Evolutionary conservation across 2,888 invertebrate genomes (phyloP).

Genomic region (Azorinus chamasolen): DNA sequence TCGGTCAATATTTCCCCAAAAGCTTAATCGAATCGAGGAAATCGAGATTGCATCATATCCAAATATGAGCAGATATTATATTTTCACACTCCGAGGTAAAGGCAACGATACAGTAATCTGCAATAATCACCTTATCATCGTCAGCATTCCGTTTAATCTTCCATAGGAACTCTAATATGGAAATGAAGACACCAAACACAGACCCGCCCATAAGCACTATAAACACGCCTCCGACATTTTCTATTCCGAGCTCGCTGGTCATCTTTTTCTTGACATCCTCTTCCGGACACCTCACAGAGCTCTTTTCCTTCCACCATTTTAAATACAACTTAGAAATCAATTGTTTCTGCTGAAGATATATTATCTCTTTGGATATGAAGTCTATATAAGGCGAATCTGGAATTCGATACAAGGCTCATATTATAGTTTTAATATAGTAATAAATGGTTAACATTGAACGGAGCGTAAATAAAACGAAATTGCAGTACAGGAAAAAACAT

Average conservation of each 20-base stretch:
- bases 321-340: conserved; percentile 94
- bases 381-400: conserved; percentile 97
- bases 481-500: no score
- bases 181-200: conserved; percentile 95
- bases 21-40: no score
- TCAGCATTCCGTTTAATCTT: conserved; percentile 82
- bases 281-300: conserved; percentile 87
- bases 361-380: conserved; percentile 97
- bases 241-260: conserved; percentile 96
- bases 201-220: conserved; percentile 97
- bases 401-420: not conserved
- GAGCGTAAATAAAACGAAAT: no score
- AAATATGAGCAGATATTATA: no score
- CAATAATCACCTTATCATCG: conserved; percentile 78
- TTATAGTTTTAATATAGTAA: no score
- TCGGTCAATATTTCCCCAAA: no score
- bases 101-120: no score
- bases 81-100: no score
- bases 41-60: no score
- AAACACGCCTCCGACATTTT: conserved; percentile 97
- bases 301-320: conserved; percentile 93
- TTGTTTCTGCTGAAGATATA: conserved; percentile 98
- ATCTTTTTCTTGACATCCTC: conserved; percentile 91
- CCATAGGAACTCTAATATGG: conserved; percentile 93
- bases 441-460: no score